Conservation (phyloP, 2,113 vertebrate species). For the Nibea coibor region DNA sequence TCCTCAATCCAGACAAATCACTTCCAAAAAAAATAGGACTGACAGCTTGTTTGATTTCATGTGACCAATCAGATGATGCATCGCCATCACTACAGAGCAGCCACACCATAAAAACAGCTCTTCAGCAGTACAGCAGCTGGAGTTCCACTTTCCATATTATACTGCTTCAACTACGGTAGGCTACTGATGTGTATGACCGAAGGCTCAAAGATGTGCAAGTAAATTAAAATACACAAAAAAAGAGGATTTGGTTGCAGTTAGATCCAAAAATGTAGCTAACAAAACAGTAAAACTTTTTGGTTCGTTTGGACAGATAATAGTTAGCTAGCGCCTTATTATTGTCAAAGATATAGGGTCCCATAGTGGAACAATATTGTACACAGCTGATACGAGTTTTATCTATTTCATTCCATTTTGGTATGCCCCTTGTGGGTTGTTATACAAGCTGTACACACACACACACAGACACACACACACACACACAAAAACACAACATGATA, state of each 20-base stretch:
- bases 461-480: constrained; percentile 57
- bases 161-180: not conserved
- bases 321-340: not conserved
- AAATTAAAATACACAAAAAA: not conserved
- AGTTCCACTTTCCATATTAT: not conserved
- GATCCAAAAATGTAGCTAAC: not conserved
- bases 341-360: not conserved
- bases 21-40: not conserved
- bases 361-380: not conserved
- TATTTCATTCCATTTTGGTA: constrained; percentile 8
- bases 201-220: not conserved
- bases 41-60: constrained; percentile 29
- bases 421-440: constrained; percentile 43
- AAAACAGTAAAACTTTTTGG: not conserved
- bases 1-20: constrained; percentile 17
- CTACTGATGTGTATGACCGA: too few relatives aligned
- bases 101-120: not conserved
- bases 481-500: not conserved
- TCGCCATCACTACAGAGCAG: not conserved
- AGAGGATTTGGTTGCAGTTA: not conserved
- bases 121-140: not conserved
- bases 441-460: constrained; percentile 62
- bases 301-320: not conserved
- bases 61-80: constrained; percentile 16
- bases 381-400: constrained; percentile 15